Conservation (phyloP, 2,797 vertebrate species). For the Paedocypris micromegethes region DNA sequence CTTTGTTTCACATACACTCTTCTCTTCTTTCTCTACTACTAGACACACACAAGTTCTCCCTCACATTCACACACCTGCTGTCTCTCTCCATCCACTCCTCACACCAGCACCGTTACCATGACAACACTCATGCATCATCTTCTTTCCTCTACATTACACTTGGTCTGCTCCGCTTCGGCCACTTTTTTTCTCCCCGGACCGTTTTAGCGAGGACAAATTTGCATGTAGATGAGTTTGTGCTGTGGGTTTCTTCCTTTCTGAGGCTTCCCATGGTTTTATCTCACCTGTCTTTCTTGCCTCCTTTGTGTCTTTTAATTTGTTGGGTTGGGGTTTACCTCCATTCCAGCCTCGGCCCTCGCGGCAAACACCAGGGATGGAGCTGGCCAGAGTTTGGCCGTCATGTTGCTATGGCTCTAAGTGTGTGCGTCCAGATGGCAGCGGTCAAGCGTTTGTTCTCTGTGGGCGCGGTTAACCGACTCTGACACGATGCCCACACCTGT, state of each 20-base stretch:
- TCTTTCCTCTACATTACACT: slow-evolving; percentile 48
- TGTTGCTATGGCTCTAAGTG: slow-evolving; percentile 35
- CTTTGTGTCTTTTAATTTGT: slow-evolving; percentile 14
- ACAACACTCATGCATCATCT: slow-evolving; percentile 39
- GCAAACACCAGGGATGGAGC: neutral
- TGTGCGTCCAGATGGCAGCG: slow-evolving; percentile 68
- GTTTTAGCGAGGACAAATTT: slow-evolving; percentile 48
- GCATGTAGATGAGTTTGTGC: slow-evolving; percentile 50
- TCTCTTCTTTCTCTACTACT: too few relatives aligned
- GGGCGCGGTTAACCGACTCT: slow-evolving; percentile 68
- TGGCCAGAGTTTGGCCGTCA: slow-evolving; percentile 33
- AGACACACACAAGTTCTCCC: too few relatives aligned
- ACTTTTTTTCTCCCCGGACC: slow-evolving; percentile 15
- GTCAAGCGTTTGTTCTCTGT: slow-evolving; percentile 64
- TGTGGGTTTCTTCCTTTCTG: slow-evolving; percentile 18
- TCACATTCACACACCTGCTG: too few relatives aligned
- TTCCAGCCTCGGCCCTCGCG: neutral
- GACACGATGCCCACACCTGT: slow-evolving; percentile 50
- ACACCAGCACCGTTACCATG: slow-evolving; percentile 42
- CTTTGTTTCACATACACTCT: too few relatives aligned
- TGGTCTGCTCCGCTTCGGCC: slow-evolving; percentile 39
- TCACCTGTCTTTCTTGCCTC: slow-evolving; percentile 4
- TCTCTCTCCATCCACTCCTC: neutral
- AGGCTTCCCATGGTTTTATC: slow-evolving; percentile 32
- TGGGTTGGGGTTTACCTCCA: slow-evolving; percentile 5